Evolutionary conservation across 2,797 vertebrate genomes (phyloP).

Genomic region (Rhinella marina): DNA sequence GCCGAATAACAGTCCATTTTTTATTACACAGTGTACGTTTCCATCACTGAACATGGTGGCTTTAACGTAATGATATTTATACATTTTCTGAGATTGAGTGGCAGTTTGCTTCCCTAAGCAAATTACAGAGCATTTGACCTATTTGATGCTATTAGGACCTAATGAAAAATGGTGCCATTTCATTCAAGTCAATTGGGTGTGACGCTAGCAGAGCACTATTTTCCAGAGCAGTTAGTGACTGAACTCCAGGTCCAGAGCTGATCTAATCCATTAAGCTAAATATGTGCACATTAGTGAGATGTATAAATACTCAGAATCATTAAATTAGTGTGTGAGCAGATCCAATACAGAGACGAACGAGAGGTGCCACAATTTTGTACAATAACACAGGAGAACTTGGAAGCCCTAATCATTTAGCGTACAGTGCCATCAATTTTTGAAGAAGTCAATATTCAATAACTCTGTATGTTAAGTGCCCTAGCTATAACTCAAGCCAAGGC

Average conservation of each 20-base stretch:
- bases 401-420: background rate
- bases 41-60: background rate
- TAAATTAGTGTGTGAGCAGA: conserved; percentile 27
- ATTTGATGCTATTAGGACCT: conserved; percentile 68
- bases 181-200: conserved; percentile 71
- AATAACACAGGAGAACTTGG: background rate
- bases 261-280: conserved; percentile 53
- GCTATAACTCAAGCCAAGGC: no score
- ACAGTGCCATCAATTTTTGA: background rate
- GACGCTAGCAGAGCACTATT: conserved; percentile 64
- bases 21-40: background rate
- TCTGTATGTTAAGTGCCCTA: background rate
- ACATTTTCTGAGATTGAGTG: conserved; percentile 72
- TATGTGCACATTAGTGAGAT: conserved; percentile 54
- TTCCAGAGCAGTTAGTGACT: conserved; percentile 2
- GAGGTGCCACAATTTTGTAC: background rate
- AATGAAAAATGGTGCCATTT: conserved; percentile 75
- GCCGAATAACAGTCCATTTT: background rate
- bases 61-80: conserved; percentile 48
- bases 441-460: background rate
- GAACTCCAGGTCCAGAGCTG: conserved; percentile 49
- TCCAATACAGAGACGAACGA: conserved; percentile 38
- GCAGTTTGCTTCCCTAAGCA: conserved; percentile 73
- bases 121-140: conserved; percentile 69
- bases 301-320: conserved; percentile 45